phyloP scores from a whole-genome alignment of 2,888 invertebrate species.

The Amaurobius ferox region DNA sequence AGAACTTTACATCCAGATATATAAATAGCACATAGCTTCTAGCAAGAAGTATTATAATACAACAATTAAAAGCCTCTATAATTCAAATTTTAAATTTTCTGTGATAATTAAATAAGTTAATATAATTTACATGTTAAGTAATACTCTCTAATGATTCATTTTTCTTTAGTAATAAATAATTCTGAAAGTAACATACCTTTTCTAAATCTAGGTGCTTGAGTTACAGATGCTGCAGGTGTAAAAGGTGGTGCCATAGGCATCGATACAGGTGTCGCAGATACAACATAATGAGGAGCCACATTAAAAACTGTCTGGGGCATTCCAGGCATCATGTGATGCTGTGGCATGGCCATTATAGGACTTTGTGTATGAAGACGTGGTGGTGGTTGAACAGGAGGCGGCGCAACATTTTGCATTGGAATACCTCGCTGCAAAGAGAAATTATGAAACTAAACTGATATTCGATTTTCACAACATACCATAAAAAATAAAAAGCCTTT shows the following conservation, averaged over 20 bases:
- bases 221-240: slow-evolving; percentile 65
- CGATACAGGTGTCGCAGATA: slow-evolving; percentile 71
- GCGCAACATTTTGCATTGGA: slow-evolving; percentile 37
- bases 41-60: too few species aligned
- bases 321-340: slow-evolving; percentile 69
- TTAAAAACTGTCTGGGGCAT: slow-evolving; percentile 76
- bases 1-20: too few species aligned
- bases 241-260: slow-evolving; percentile 61
- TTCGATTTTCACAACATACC: too few species aligned
- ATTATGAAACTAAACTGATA: too few species aligned
- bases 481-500: too few species aligned
- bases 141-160: too few species aligned
- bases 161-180: neutral
- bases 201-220: slow-evolving; percentile 77
- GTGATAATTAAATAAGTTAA: too few species aligned
- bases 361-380: slow-evolving; percentile 71
- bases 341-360: slow-evolving; percentile 72
- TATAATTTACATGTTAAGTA: too few species aligned
- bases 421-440: slow-evolving; percentile 31
- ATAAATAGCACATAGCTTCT: too few species aligned
- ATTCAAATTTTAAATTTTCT: too few species aligned
- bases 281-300: slow-evolving; percentile 75
- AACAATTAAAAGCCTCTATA: too few species aligned
- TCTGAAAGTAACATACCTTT: slow-evolving; percentile 76
- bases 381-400: slow-evolving; percentile 59